phyloP scores from a whole-genome alignment of 2,888 invertebrate species.

The Epicampocera succincta region DNA sequence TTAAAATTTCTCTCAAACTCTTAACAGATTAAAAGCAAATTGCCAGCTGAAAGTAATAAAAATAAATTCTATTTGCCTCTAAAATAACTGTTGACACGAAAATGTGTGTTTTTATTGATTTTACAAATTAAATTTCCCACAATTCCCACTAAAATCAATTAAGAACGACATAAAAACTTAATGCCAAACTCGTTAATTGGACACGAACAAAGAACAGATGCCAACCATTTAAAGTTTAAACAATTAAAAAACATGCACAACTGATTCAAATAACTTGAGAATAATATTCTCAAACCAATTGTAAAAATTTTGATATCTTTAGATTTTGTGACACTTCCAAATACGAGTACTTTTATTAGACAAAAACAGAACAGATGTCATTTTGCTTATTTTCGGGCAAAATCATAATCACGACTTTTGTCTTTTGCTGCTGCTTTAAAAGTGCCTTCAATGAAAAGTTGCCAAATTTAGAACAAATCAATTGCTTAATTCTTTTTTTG shows the following conservation, averaged over 20 bases:
- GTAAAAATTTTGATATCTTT: neutral
- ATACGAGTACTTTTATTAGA: neutral
- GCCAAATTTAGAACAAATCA: slow-evolving; percentile 53
- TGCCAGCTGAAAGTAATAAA: slow-evolving; percentile 5
- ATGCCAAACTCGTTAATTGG: neutral
- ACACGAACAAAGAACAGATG: slow-evolving; percentile 2
- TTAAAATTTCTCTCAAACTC: neutral
- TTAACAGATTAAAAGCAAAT: neutral
- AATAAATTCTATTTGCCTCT: neutral
- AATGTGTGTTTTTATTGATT: slow-evolving; percentile 6
- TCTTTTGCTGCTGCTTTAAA: neutral
- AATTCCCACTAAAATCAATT: neutral
- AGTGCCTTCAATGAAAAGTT: slow-evolving; percentile 1
- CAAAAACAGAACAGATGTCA: slow-evolving; percentile 21
- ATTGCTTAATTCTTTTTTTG: slow-evolving; percentile 31
- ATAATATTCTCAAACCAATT: neutral
- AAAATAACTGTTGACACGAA: neutral
- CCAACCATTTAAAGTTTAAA: neutral
- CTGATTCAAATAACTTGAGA: slow-evolving; percentile 8
- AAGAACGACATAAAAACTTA: slow-evolving; percentile 12
- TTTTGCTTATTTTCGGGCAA: neutral
- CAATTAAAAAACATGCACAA: neutral
- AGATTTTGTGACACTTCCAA: slow-evolving; percentile 31
- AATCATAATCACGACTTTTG: slow-evolving; percentile 22
- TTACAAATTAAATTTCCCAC: slow-evolving; percentile 9